A percentile compares a stretch with the other conserved stretches of the same genome.
phyloP scores from a whole-genome alignment of 2,888 invertebrate genomes.

The Amaurobius ferox region DNA sequence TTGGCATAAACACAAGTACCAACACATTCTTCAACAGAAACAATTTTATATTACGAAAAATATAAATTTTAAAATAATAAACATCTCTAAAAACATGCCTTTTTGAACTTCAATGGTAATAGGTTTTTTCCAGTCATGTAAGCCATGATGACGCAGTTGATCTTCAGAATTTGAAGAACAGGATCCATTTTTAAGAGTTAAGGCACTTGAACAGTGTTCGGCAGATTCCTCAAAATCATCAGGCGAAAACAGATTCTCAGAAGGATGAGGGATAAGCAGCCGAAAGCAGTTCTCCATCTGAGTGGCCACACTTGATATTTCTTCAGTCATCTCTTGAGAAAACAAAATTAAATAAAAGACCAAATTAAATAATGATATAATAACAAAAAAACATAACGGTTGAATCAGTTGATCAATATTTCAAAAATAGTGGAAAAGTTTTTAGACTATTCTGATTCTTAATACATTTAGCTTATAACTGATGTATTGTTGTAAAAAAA shows the following conservation, averaged over 20 bases:
- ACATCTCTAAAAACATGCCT: constrained; percentile 38
- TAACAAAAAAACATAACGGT: no score
- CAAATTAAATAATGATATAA: no score
- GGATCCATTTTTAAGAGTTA: neutral
- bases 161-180: constrained; percentile 52
- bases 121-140: constrained; percentile 74
- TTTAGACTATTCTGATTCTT: no score
- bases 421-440: no score
- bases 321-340: constrained; percentile 37
- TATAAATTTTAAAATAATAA: no score
- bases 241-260: constrained; percentile 39
- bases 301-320: constrained; percentile 76
- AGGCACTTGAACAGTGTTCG: constrained; percentile 13
- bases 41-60: no score
- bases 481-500: no score
- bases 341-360: no score
- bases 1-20: no score
- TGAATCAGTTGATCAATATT: no score
- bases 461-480: no score
- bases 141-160: constrained; percentile 75
- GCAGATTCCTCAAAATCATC: constrained; percentile 44
- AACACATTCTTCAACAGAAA: no score
- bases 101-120: constrained; percentile 74
- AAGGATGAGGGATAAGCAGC: constrained; percentile 77
- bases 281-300: constrained; percentile 78